These are phyloP conservation scores for Hozukius guyotensis DNA, from an alignment of 2,797 vertebrate species.

Conservation along the genomic window DNA sequence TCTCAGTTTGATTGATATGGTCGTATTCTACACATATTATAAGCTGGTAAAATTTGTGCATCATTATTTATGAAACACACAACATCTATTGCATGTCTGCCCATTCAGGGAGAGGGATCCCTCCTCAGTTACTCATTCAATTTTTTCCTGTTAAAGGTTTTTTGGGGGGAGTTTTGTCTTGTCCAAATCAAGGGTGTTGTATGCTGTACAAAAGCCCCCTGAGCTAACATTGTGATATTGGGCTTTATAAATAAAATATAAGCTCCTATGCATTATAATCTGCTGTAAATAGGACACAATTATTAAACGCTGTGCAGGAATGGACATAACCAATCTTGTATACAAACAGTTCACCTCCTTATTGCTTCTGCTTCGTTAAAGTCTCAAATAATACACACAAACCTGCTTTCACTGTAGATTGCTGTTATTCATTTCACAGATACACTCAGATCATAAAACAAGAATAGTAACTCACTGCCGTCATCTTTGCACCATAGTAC, in stretches of 20 bases:
- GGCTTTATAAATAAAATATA: no score
- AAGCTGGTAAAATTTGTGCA: not conserved
- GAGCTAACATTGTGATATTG: no score
- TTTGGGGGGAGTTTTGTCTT: no score
- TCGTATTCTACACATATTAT: not conserved
- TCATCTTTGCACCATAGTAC: constrained; percentile 82
- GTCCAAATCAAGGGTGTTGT: no score
- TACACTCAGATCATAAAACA: constrained; percentile 88
- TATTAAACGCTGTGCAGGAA: not conserved
- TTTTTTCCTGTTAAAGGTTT: no score
- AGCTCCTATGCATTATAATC: not conserved
- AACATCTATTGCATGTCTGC: no score
- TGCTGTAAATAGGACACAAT: not conserved
- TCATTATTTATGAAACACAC: no score
- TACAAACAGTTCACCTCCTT: constrained; percentile 5
- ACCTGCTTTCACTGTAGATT: constrained; percentile 80
- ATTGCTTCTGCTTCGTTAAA: constrained; percentile 3
- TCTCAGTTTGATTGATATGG: not conserved
- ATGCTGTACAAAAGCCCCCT: no score
- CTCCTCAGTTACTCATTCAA: no score
- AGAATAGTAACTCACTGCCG: constrained; percentile 81
- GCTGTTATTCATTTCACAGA: constrained; percentile 88
- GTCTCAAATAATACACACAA: constrained; percentile 66
- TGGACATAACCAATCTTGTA: not conserved
- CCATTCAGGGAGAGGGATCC: no score